Evolutionary conservation across 2,113 vertebrate genomes (phyloP), one percentile per base, ranked within the genome.

Genomic region (Oplegnathus fasciatus): DNA sequence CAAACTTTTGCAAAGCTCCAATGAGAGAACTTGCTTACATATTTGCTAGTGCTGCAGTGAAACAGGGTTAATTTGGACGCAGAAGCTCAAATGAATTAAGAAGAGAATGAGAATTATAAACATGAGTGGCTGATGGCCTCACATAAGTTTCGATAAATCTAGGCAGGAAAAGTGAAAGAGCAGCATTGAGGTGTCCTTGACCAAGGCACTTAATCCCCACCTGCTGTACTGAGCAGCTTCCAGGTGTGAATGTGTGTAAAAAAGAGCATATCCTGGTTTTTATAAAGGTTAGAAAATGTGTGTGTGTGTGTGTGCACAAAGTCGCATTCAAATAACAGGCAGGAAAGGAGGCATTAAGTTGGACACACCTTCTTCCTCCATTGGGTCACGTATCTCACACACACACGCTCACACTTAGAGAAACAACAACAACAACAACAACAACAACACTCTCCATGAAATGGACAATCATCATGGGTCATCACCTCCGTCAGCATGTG

Each of bases 391-490:
- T 50, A 74, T 75, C 50, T 26, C n/a, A 82, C 37, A 54, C 34
- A 57, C n/a, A 71, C 8, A 20, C 60, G 44, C 28, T 28, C 54
- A 71, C 78, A 77, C 9, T 48, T 3, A 48, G 11, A 76, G 15
- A 40, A 65, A 72, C 32, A 75, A 66, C 24, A 77, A 64, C 32
- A 78, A 83, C 64, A 65, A 68, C 32, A 75, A 66, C 24, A 77
- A 64, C 32, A 78, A 83, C 64, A 87, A 86, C 46, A 82, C 11
- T 80, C 28, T 46, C 28, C 55, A 28, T n/a, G 69, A 18, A 73
- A 62, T 7, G 2, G 61, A 68, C 72, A 78, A 68, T 80, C 78
- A 71, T 91, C 30, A 85, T 86, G 93, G 93, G 88, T 91, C 91
- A 91, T 46, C 76, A 87, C 85, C 84, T 88, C 82, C 2, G 74